Evolutionary conservation across 2,888 invertebrate species (phyloP), one percentile per base, ranked within the genome.

Genomic region (Caenorhabditis zanzibari): DNA sequence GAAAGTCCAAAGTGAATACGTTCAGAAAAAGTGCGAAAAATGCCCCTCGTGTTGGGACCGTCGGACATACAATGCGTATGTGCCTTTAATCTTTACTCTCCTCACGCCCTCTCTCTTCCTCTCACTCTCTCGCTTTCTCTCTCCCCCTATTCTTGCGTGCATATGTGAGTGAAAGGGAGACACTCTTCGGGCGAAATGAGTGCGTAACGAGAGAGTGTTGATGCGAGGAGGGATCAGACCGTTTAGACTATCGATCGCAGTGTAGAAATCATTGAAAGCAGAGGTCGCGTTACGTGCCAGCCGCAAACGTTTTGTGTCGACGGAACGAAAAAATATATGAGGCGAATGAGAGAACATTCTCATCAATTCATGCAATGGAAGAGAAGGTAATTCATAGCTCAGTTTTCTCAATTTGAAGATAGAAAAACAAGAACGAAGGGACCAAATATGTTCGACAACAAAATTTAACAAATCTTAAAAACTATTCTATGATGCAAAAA

Each of bases 261-360:
- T n/a, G 10, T 12, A 12, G 38, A 12, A 6, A 12, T 38, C 38
- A 10, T 38, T 38, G 38, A 6, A 32, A 7, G 32, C 32, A 32
- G 14, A 6, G 47, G 47, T 47, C 47, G 47, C 47, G 47, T 47
- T 47, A 47, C 47, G 47, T 47, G 47, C 47, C n/a, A 19, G 47
- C 47, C 47, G 47, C n/a, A 47, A 19, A 7, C 1, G 19, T 47
- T n/a, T n/a, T n/a, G 47, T 47, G n/a, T 47, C 19, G 47, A 19
- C 10, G 19, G 10, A 47, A 47, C 19, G 47, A 47, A 19, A 47
- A 19, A 47, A 19, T 19, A 47, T 19, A 47, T 7, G 19, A 19
- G 19, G 47, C 19, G 19, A 19, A 19, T 6, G 47, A 19, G 47
- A n/a, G 47, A 0, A 19, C 47, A 12, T 38, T 38, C 10, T 38